Base-by-base conservation (phyloP, 2,113 vertebrate genomes). In the Mormyrus lacerda region DNA sequence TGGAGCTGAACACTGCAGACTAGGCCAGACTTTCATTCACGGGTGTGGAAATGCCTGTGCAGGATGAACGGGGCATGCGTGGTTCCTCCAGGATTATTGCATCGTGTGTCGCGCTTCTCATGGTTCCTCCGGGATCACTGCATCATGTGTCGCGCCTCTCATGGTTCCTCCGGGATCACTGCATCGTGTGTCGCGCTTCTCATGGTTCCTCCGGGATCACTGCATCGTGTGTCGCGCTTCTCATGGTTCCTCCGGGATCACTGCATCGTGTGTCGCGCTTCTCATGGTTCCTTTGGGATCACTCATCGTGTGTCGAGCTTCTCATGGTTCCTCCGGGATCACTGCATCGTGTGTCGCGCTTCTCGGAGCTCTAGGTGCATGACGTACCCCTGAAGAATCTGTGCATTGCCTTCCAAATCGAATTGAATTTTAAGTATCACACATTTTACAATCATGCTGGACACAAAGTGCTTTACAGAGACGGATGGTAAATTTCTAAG, bases 1-100 rank as follows among this genome's bases (percentile, higher is more conserved):
- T 92, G 90, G 91, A 91, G 90, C 91, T 87, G 91, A 92, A 90
- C 31, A 85, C 2, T 89, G 84, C 51, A 88, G 88, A 61, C 58
- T 27, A 50, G 21, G 31, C 79, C 79, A 83, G 79, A 11, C 17
- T 47, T 45, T 9, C 21, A 45, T 2, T 76, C 27, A 42, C 35
- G 35, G 6, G 11, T 42, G 73, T 19, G 31, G 35, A 79, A 8
- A 79, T 42, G 35, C 15, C 15, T 19, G 6, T 0, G 73, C 35
- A 6, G 35, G 13, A 19, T 6, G 73, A 7, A 19, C 4, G 0
- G 6, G 73, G 31, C 42, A 31, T 1, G 5, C 15, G 2, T 7
- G 73, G 73, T 3, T 42, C 35, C 35, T 4, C 69, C 31, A 17
- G 31, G 10, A 15, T 7, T 31, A 3, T 3, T 39, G 31, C 31